These are phyloP conservation scores for Gnathonemus echidnorhynchus DNA, from an alignment of 2,113 vertebrate genomes.

Conservation along the genomic window DNA sequence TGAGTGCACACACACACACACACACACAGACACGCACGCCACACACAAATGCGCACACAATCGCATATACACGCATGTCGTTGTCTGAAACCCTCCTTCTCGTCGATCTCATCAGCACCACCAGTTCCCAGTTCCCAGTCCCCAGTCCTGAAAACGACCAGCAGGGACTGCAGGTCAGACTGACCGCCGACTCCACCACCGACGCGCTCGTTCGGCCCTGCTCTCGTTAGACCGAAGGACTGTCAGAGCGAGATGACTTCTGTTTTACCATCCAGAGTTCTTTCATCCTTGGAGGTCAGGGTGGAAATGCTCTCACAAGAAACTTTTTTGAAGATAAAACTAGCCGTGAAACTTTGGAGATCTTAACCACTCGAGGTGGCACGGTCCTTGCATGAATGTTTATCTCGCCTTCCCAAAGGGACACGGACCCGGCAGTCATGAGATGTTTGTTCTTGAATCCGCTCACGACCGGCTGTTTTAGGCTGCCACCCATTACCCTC, in stretches of 20 bases:
- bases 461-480: neutral
- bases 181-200: neutral
- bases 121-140: neutral
- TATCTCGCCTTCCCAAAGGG: neutral
- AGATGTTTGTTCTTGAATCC: neutral
- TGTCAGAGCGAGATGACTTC: constrained; percentile 5
- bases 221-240: neutral
- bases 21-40: neutral
- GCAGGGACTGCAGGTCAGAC: neutral
- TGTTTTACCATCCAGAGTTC: constrained; percentile 15
- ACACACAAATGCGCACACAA: neutral
- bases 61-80: neutral
- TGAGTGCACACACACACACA: neutral
- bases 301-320: constrained; percentile 13
- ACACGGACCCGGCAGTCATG: neutral
- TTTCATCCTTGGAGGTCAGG: constrained; percentile 32
- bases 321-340: constrained; percentile 33
- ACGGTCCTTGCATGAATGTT: too few relatives aligned
- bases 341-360: constrained; percentile 14
- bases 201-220: neutral
- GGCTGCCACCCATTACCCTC: neutral
- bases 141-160: neutral
- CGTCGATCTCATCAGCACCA: neutral
- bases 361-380: neutral
- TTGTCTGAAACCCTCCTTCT: neutral